Conservation (phyloP, 2,797 vertebrate genomes). For the Hirundo rustica region DNA sequence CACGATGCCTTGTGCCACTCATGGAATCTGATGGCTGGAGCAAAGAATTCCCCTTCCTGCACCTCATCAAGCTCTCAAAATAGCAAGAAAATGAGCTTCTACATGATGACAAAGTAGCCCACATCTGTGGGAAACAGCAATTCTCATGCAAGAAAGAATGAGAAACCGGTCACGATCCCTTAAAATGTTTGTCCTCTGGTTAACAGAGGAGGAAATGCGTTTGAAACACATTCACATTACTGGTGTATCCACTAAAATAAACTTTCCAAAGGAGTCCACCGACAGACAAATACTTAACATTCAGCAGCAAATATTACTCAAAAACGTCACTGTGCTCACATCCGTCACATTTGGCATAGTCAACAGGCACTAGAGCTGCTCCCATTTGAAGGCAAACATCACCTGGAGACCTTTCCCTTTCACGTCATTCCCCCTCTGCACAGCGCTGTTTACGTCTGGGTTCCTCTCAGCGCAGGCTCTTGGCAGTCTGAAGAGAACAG, state of each 20-base stretch:
- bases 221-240: background rate
- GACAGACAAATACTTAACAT: background rate
- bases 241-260: background rate
- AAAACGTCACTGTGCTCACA: background rate
- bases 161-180: background rate
- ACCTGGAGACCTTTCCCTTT: background rate
- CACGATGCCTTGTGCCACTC: background rate
- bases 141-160: background rate
- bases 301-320: background rate
- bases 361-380: background rate
- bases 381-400: background rate
- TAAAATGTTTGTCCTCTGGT: background rate
- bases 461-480: background rate
- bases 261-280: background rate
- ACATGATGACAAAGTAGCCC: background rate
- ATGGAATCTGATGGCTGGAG: background rate
- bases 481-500: background rate
- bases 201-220: background rate
- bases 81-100: background rate
- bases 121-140: background rate
- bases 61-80: background rate
- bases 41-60: background rate
- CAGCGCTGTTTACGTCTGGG: background rate
- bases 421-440: background rate
- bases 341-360: background rate